These are phyloP conservation scores for Ramphastos sulfuratus DNA, from an alignment of 2,113 vertebrate species.

Conservation along the genomic window DNA sequence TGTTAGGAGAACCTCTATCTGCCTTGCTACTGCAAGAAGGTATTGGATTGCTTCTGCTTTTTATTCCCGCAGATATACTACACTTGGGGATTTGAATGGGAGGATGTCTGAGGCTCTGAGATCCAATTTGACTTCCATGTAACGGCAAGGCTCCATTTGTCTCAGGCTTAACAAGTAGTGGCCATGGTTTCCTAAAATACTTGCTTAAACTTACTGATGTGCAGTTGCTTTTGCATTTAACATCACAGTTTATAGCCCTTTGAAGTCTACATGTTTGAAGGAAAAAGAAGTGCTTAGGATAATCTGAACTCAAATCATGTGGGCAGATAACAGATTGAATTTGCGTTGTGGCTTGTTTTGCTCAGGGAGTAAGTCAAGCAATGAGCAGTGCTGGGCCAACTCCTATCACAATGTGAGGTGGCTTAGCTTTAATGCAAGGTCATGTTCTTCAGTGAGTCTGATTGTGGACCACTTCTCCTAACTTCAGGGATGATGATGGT, in stretches of 20 bases:
- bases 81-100: not conserved
- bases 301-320: not conserved
- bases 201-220: constrained; percentile 8
- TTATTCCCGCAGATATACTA: not conserved
- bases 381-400: not conserved
- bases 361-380: not conserved
- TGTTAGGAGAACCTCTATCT: not conserved
- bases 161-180: not conserved
- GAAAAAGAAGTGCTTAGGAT: constrained; percentile 8
- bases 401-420: not conserved
- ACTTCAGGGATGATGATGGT: not conserved
- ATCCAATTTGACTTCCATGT: not conserved
- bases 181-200: constrained; percentile 13
- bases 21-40: not conserved
- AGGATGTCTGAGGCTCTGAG: not conserved
- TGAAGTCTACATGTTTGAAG: constrained; percentile 48
- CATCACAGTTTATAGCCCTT: constrained; percentile 39
- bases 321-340: constrained; percentile 1
- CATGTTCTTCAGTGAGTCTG: not conserved
- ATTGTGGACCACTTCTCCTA: not conserved
- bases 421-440: not conserved
- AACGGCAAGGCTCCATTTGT: not conserved
- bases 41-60: not conserved
- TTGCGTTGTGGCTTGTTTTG: not conserved
- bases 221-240: not conserved